Conservation (phyloP, 2,888 invertebrate species). For the Acronicta aceris region DNA sequence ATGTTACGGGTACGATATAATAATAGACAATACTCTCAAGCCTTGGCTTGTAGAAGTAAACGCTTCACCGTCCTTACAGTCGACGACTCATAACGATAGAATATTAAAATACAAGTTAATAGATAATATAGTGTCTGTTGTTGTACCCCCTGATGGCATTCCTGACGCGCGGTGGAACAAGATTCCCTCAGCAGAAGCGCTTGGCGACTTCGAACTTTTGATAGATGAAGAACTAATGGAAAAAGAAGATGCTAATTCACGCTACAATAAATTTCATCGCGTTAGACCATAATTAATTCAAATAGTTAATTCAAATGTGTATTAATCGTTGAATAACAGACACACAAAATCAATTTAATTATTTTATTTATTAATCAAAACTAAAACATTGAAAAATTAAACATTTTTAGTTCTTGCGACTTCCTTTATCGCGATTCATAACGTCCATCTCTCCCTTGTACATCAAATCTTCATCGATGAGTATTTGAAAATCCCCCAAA, state of each 20-base stretch:
- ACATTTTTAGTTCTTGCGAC: constrained; percentile 25
- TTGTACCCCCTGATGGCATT: constrained; percentile 95
- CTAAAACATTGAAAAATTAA: not conserved
- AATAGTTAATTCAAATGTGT: not conserved
- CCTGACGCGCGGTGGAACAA: constrained; percentile 98
- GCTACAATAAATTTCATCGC: constrained; percentile 69
- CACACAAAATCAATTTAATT: constrained; percentile 1
- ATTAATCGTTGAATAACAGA: constrained; percentile 7
- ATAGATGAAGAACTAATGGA: constrained; percentile 95
- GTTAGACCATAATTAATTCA: constrained; percentile 44
- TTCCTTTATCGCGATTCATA: constrained; percentile 46
- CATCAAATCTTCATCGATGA: constrained; percentile 92
- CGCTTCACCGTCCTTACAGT: constrained; percentile 97
- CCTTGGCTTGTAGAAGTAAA: constrained; percentile 98
- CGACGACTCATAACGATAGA: constrained; percentile 97
- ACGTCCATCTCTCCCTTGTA: constrained; percentile 85
- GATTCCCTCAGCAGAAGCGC: constrained; percentile 91
- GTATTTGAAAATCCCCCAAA: constrained; percentile 93
- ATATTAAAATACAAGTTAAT: constrained; percentile 98
- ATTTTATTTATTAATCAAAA: constrained; percentile 20
- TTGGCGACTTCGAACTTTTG: constrained; percentile 95
- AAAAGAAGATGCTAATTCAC: constrained; percentile 88
- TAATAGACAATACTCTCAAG: constrained; percentile 97
- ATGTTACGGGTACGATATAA: constrained; percentile 99
- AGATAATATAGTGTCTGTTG: constrained; percentile 97